Base-by-base conservation (phyloP, 2,888 invertebrate genomes). In the Xestia rhomboidea region DNA sequence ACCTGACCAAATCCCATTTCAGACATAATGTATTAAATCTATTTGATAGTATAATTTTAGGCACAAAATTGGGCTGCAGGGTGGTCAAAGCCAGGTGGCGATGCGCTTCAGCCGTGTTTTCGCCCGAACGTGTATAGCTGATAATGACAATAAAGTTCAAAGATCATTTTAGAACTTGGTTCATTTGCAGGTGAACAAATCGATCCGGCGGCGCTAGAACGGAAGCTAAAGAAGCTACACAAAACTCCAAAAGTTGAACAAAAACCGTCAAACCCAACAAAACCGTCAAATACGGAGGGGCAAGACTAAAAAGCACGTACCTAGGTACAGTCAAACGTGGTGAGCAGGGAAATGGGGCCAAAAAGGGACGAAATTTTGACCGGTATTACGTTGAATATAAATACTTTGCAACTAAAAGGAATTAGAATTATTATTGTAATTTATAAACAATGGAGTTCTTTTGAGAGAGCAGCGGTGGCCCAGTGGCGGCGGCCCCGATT, bases 271-370 rank as follows among this genome's bases (percentile, higher is more conserved):
- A 34, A 30, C 4, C 1, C 21, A 21, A 0, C 21, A 60, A 27
- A 60, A 30, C 21, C 21, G 0, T 0, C 2, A 60, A 27, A 60
- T 30, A 10, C 21, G 11, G 41, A 1, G 0, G 1, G 0, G 2
- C 2, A 15, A 5, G 15, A 7, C 15, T 57, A 27, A 27, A 27
- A 57, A 15, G 13, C 54, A 57, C 13, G 27, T 13, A n/a, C 54
- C 54, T 13, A 54, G 5, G 13, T n/a, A 57, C 27, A 7, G 57
- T 27, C 15, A 15, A 57, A 27, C 57, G n/a, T 2, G 1, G 27
- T 57, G 57, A 15, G 13, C 1, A n/a, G 51, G 51, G 51, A 51
- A 11, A 11, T 24, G 24, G 13, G 13, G 27, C 6, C 27, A 15
- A 57, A 57, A 13, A 5, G 6, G 13, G 5, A 27, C 5, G 13